phyloP scores from a whole-genome alignment of 1,140 invertebrate genomes.

The Aphaenogaster ashmeadi region DNA sequence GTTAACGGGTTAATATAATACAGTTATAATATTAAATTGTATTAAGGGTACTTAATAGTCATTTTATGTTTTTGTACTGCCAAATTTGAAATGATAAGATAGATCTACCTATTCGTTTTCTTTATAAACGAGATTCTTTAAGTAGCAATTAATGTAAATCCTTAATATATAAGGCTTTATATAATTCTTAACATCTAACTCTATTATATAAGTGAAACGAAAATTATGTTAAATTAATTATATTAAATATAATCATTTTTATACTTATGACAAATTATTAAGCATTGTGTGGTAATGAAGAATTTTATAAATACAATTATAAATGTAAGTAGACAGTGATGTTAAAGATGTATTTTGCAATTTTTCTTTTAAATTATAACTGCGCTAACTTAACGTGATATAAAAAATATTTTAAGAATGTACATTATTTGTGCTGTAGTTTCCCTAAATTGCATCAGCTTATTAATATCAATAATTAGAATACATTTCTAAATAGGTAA shows the following conservation, averaged over 20 bases:
- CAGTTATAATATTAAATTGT: slow-evolving; percentile 39
- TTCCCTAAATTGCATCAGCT: slow-evolving; percentile 31
- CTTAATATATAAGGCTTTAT: not conserved
- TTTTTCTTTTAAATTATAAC: slow-evolving; percentile 18
- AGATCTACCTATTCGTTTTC: slow-evolving; percentile 7
- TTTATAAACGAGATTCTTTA: slow-evolving; percentile 26
- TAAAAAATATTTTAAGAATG: slow-evolving; percentile 24
- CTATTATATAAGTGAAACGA: not conserved
- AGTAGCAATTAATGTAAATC: slow-evolving; percentile 3
- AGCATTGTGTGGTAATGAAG: slow-evolving; percentile 13
- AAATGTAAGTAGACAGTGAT: slow-evolving; percentile 17
- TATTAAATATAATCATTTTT: slow-evolving; percentile 46
- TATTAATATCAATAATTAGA: slow-evolving; percentile 37
- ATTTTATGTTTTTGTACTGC: not conserved
- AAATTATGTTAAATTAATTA: slow-evolving; percentile 24
- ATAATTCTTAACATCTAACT: slow-evolving; percentile 30
- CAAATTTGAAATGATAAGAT: slow-evolving; percentile 52
- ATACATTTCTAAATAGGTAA: not conserved
- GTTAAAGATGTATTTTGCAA: slow-evolving; percentile 15
- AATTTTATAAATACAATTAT: slow-evolving; percentile 22
- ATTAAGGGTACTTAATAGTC: slow-evolving; percentile 16
- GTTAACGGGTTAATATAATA: not conserved
- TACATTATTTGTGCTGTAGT: slow-evolving; percentile 49
- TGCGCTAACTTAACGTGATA: slow-evolving; percentile 18
- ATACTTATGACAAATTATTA: slow-evolving; percentile 42